These are phyloP conservation scores for Pteruthius melanotis DNA, from an alignment of 2,113 vertebrate genomes.

Conservation along the genomic window DNA sequence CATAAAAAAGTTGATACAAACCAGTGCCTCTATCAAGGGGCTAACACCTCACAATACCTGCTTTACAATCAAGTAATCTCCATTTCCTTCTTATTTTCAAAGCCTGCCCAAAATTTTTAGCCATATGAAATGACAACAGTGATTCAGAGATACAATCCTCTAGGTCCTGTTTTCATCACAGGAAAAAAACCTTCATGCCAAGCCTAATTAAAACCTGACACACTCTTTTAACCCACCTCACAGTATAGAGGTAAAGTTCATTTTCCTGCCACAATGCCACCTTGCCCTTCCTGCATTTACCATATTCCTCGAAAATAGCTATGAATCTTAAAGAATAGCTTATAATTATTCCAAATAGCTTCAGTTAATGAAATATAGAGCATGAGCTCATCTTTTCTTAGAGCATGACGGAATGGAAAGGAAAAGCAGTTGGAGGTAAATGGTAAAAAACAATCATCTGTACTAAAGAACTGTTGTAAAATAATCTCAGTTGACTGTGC, in stretches of 20 bases:
- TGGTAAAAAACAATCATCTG: background rate
- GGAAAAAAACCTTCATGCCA: rapidly evolving
- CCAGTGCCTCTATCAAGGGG: background rate
- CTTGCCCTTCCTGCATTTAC: background rate
- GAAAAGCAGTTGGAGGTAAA: background rate
- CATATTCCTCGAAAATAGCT: background rate
- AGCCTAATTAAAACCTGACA: background rate
- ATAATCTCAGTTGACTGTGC: background rate
- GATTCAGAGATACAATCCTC: background rate
- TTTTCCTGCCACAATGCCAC: background rate
- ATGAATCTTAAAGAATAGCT: background rate
- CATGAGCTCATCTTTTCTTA: background rate
- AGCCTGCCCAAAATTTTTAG: background rate
- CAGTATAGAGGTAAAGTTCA: background rate
- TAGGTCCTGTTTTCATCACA: background rate
- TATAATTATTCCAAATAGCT: background rate
- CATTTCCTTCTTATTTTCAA: background rate
- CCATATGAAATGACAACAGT: background rate
- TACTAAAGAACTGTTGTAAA: background rate
- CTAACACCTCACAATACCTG: background rate
- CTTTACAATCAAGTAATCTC: background rate
- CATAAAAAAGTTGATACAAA: background rate
- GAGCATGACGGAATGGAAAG: background rate
- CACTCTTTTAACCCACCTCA: background rate
- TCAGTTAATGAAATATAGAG: background rate